These are phyloP conservation scores for Gouania willdenowi DNA, from an alignment of 2,797 vertebrate species.

Conservation along the genomic window DNA sequence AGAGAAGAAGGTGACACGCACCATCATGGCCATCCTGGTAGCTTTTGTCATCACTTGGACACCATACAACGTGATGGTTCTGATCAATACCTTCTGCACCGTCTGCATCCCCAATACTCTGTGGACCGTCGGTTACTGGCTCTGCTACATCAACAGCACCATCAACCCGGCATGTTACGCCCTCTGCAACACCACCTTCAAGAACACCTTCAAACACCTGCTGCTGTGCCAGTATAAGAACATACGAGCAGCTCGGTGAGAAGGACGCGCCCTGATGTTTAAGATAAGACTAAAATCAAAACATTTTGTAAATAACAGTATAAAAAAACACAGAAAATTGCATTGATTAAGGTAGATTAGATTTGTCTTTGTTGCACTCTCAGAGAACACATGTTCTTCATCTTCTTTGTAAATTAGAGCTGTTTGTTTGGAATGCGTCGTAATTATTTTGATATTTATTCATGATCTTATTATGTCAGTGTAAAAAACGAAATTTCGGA, in stretches of 20 bases:
- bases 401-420: too few species aligned
- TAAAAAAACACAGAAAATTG: too few species aligned
- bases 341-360: too few species aligned
- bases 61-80: slow-evolving; percentile 96
- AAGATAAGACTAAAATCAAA: too few species aligned
- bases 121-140: slow-evolving; percentile 96
- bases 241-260: slow-evolving; percentile 73
- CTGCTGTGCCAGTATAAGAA: slow-evolving; percentile 94
- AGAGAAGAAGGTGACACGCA: slow-evolving; percentile 94
- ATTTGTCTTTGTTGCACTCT: too few species aligned
- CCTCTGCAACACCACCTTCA: slow-evolving; percentile 94
- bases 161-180: slow-evolving; percentile 97
- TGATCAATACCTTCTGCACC: slow-evolving; percentile 93
- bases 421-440: slow-evolving; percentile 4
- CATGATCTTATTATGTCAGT: too few species aligned
- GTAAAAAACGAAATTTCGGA: too few species aligned
- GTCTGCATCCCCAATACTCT: slow-evolving; percentile 85
- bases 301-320: too few species aligned
- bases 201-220: slow-evolving; percentile 96
- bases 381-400: too few species aligned
- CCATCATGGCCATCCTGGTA: slow-evolving; percentile 95
- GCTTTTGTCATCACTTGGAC: slow-evolving; percentile 95
- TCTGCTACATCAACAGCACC: slow-evolving; percentile 98
- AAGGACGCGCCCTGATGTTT: too few species aligned
- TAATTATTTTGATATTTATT: slow-evolving; percentile 21